Evolutionary conservation across 2,888 invertebrate species (phyloP).

Genomic region (Lasioglossum zephyrum): DNA sequence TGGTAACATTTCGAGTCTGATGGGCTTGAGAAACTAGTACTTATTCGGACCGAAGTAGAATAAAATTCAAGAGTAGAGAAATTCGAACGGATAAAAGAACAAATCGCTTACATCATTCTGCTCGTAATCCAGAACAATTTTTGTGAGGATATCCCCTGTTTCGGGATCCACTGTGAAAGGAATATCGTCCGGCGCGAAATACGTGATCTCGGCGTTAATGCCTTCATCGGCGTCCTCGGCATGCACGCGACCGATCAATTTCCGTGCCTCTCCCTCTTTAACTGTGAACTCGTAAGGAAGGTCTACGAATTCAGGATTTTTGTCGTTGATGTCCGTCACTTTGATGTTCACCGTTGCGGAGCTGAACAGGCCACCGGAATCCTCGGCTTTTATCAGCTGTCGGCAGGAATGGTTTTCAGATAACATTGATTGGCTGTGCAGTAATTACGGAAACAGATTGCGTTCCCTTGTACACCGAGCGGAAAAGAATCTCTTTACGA

Average conservation of each 20-base stretch:
- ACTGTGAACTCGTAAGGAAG: slow-evolving; percentile 93
- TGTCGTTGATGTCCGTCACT: slow-evolving; percentile 96
- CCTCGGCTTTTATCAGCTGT: slow-evolving; percentile 92
- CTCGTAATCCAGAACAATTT: slow-evolving; percentile 92
- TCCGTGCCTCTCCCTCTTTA: slow-evolving; percentile 88
- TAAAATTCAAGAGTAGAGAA: neutral
- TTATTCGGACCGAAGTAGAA: neutral
- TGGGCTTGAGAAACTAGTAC: neutral
- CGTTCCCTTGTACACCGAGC: slow-evolving; percentile 29
- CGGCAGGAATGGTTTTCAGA: neutral
- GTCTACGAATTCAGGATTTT: slow-evolving; percentile 94
- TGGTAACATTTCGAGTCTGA: neutral
- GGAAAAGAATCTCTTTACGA: slow-evolving; percentile 29
- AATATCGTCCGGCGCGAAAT: slow-evolving; percentile 91
- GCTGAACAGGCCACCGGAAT: slow-evolving; percentile 92
- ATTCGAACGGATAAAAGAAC: neutral
- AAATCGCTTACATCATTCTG: slow-evolving; percentile 88
- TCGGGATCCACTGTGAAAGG: slow-evolving; percentile 92
- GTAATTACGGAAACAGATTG: slow-evolving; percentile 13
- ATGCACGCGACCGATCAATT: slow-evolving; percentile 90
- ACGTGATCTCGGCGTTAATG: slow-evolving; percentile 92
- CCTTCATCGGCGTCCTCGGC: slow-evolving; percentile 95
- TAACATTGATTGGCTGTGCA: neutral
- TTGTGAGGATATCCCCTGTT: slow-evolving; percentile 92
- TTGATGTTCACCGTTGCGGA: slow-evolving; percentile 94